phyloP scores from a whole-genome alignment of 2,113 vertebrate species.

The Spermophilus dauricus region DNA sequence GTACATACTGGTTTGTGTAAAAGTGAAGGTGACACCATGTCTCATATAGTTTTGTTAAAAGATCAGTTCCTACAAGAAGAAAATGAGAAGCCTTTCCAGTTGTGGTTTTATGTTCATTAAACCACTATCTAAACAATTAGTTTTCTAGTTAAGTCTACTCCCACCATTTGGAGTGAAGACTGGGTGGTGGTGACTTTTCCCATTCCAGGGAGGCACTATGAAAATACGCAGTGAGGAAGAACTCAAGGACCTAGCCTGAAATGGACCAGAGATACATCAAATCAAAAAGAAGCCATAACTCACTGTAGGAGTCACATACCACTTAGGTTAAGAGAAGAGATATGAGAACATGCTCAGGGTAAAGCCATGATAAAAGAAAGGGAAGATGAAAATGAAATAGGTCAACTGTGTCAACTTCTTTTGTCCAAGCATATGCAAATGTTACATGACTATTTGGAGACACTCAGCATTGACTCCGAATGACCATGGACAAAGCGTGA shows the following conservation, averaged over 20 bases:
- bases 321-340: background rate
- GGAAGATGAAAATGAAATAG: background rate
- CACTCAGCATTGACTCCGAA: background rate
- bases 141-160: background rate
- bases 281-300: slow-evolving; percentile 37
- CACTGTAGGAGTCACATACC: background rate
- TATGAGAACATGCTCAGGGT: slow-evolving; percentile 3
- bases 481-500: background rate
- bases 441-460: background rate
- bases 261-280: background rate
- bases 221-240: slow-evolving; percentile 37
- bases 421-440: background rate
- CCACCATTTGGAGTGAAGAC: background rate
- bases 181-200: background rate
- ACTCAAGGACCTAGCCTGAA: slow-evolving; percentile 32
- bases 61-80: slow-evolving; percentile 5
- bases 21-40: background rate
- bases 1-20: background rate
- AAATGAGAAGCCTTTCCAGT: slow-evolving; percentile 18
- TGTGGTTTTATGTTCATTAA: background rate
- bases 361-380: slow-evolving; percentile 35
- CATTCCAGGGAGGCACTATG: background rate
- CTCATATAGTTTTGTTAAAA: slow-evolving; percentile 33
- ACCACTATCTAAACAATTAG: background rate
- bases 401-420: background rate